Base-by-base conservation (phyloP, 23 tunicate species). In the Clavelina lepadiformis region DNA sequence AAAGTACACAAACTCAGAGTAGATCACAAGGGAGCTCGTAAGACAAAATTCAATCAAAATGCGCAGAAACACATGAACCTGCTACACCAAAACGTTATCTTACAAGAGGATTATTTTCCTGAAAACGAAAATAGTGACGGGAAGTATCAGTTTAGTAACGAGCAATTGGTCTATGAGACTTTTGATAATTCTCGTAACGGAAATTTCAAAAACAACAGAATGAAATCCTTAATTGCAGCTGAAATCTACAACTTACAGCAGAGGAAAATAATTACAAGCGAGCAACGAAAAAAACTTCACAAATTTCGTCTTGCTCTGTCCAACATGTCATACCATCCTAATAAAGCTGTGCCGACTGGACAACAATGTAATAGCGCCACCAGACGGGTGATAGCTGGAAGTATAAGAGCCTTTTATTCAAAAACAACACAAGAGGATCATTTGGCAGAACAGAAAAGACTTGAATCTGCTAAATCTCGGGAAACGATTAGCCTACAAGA, bases 351-450 rank as follows among this genome's bases (percentile, higher is more conserved):
- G 7, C 7, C 35, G n/a, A 27, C 56, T 3, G 56, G 46, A 19
- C 68, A 50, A 63, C 68, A 50, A 15, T 28, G 35, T 36, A 57
- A 37, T 15, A 66, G 57, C 18, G 57, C 57, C 57, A 46, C 72
- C 6, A 66, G 47, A 26, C 72, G 72, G n/a, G 29, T 46, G 33
- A 45, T 78, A 13, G 74, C 84, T 22, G 73, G 84, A 7, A 78
- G 84, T 36, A 60, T 78, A 8, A 68, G 84, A 38, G 84, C 84
- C 13, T 78, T 67, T 41, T 78, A 78, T 50, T 54, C 84, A 32
- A 38, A 75, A 46, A 67, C 76, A 18, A 44, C 84, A 32, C 45
- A 34, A 5, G 3, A 31, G 2, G 38, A 36, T 21, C 6, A 27
- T 20, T 18, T 66, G 19, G 47, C 34, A 28, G 57, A 66, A 22